Base-by-base conservation (phyloP, 2,888 invertebrate species). In the Boloria euphrosyne region DNA sequence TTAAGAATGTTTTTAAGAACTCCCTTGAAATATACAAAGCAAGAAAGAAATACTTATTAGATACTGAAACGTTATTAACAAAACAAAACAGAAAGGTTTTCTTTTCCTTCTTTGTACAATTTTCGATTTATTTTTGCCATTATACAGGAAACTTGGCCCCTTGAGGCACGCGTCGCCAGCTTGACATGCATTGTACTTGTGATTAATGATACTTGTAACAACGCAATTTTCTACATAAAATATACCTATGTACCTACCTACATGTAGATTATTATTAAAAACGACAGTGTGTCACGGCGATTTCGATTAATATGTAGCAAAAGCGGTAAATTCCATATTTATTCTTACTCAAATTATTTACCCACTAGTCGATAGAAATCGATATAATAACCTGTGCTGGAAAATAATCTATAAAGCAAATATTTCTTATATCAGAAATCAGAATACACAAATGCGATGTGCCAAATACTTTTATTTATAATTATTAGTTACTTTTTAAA, bases 121-220 rank as follows among this genome's bases (percentile, higher is more conserved):
- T 89, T 85, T 85, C 81, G 82, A 83, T 89, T 86, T 84, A 86
- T 89, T 89, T 55, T 87, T 81, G 84, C 85, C 79, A 88, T 89
- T 87, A 87, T 81, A 81, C 79, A 80, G 86, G 82, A 84, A 86
- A 86, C 85, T 85, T 81, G 81, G 82, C 80, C 83, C 87, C 85
- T 86, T 80, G 84, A 83, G 84, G 84, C 84, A 83, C 82, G 83
- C 85, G 89, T 85, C 82, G 81, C 71, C 74, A 74, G 79, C 78
- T 75, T 84, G 90, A 90, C 90, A 82, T 86, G 87, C 89, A 90
- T 90, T 90, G 90, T 90, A 79, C 78, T 70, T 73, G 80, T 90
- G 90, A 90, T 90, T 89, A 90, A 91, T 90, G 90, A 84, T 84
- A 64, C 65, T 65, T 63, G 66, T 69, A 80, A 83, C 81, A 75